A percentile compares a stretch with the other conserved stretches of the same genome.
phyloP scores from a whole-genome alignment of 2,797 vertebrate genomes.

The Halcyon chelicuti region DNA sequence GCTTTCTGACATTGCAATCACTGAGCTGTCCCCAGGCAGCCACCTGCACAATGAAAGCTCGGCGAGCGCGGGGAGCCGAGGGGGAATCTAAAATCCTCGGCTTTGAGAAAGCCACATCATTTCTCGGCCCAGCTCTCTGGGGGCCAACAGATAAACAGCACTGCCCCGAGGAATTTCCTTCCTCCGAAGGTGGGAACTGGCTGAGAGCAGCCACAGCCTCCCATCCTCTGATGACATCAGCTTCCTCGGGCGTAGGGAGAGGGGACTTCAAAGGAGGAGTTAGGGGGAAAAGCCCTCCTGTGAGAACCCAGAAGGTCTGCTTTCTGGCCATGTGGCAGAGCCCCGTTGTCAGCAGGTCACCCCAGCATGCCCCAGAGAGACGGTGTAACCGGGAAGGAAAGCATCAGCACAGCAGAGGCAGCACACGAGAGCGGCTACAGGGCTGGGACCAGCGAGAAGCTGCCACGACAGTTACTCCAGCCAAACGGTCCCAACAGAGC shows the following conservation, averaged over 20 bases:
- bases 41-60: background rate
- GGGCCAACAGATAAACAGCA: constrained; percentile 69
- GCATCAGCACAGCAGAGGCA: background rate
- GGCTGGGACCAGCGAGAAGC: accelerated
- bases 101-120: background rate
- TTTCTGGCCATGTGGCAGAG: background rate
- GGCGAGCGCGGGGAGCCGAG: background rate
- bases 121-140: background rate
- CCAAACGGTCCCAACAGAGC: background rate
- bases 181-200: constrained; percentile 67
- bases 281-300: background rate
- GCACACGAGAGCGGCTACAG: accelerated
- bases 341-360: background rate
- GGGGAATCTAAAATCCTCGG: background rate
- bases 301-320: background rate
- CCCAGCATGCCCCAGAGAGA: background rate
- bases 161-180: constrained; percentile 79
- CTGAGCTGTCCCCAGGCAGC: background rate
- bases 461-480: background rate
- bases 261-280: constrained; percentile 50
- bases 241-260: constrained; percentile 38
- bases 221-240: constrained; percentile 70
- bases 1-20: background rate
- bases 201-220: constrained; percentile 27
- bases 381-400: background rate